Conservation (phyloP, 2,888 invertebrate species). For the Cosmia trapezina region DNA sequence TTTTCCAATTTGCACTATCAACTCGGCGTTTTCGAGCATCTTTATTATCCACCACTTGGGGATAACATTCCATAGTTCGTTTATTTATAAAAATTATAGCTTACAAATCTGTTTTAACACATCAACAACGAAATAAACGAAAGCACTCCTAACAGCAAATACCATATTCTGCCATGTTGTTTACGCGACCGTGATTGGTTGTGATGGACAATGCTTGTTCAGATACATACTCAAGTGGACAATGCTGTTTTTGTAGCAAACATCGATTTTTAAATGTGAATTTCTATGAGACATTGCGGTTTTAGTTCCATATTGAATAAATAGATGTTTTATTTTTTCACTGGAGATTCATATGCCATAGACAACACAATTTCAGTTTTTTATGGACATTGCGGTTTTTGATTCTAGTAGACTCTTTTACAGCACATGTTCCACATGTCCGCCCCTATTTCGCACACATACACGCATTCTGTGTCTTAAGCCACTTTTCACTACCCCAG, state of each 20-base stretch:
- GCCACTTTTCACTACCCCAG: too few species aligned
- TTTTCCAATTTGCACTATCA: too few species aligned
- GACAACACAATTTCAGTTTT: slow-evolving; percentile 14
- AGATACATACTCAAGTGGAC: slow-evolving; percentile 22
- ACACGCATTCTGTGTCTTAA: too few species aligned
- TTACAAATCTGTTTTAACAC: slow-evolving; percentile 19
- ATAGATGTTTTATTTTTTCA: slow-evolving; percentile 7
- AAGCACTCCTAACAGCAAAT: slow-evolving; percentile 16
- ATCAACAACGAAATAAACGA: slow-evolving; percentile 18
- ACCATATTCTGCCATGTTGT: slow-evolving; percentile 16
- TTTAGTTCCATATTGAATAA: slow-evolving; percentile 17
- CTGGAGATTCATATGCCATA: slow-evolving; percentile 17
- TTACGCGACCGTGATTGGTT: slow-evolving; percentile 19
- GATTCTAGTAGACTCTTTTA: too few species aligned
- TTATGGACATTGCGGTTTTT: too few species aligned
- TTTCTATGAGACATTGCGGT: slow-evolving; percentile 23
- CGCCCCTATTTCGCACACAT: too few species aligned
- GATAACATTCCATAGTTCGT: too few species aligned
- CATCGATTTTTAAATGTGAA: slow-evolving; percentile 9
- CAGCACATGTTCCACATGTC: too few species aligned
- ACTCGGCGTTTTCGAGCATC: too few species aligned
- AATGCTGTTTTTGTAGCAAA: slow-evolving; percentile 17
- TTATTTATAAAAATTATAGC: slow-evolving; percentile 1
- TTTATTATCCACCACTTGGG: too few species aligned
- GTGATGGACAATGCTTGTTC: slow-evolving; percentile 14